Evolutionary conservation across 2,113 vertebrate species (phyloP), one percentile per base, ranked within the genome.

Genomic region (Erpornis zantholeuca): DNA sequence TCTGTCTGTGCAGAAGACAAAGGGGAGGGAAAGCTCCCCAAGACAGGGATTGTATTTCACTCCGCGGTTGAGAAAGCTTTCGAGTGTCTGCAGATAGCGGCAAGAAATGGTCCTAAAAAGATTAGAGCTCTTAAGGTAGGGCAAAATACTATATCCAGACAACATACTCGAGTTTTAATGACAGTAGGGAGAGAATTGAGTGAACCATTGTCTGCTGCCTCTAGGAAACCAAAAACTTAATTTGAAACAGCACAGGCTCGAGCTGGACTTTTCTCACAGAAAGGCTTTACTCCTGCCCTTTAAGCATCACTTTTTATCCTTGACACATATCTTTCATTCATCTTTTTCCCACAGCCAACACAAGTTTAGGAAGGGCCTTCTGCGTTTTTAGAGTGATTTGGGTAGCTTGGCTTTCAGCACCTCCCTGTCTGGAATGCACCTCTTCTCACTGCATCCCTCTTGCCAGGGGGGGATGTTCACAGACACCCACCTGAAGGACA

Each of bases 141-240:
- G 88, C 66, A 95, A 95, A 96, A 96, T 71, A 88, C 86, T 95
- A 82, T 84, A 95, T 73, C 92, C 92, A 95, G 96, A 93, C 93
- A 96, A 93, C 93, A 94, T 68, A 95, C 95, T 93, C 14, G 38
- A 96, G 93, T 96, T 97, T 92, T 97, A 97, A 97, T 97, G 96
- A 95, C 80, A 95, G 93, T 52, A 85, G 86, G 66, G 77, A 87
- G 52, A 77, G 85, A 92, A 93, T 57, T 68, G 86, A 92, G 85
- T 73, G 89, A 96, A 86, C 88, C 96, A 88, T 95, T 95, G 96
- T 96, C 94, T 96, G 96, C 88, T 94, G 94, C 96, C 94, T 96
- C 93, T 92, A 90, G 93, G 94, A 97, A 95, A 94, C 90, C 20
- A 71, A 96, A 97, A 96, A 92, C 94, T 97, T 93, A 92, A 93